Evolutionary conservation across 2,888 invertebrate genomes (phyloP).

Genomic region (Ptychoptera contaminata): DNA sequence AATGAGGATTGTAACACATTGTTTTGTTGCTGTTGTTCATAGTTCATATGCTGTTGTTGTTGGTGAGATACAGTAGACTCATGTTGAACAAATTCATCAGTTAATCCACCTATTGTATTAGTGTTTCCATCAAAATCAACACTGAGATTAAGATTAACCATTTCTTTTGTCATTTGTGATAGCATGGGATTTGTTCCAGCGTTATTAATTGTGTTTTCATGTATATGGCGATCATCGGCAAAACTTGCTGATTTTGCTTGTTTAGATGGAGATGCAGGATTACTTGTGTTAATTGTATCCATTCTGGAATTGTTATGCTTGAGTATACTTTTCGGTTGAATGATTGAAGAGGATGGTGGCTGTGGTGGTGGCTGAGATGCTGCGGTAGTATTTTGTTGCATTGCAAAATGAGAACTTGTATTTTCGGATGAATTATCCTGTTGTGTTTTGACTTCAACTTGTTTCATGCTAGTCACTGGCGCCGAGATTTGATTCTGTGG

Average conservation of each 20-base stretch:
- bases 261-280: conserved; percentile 27
- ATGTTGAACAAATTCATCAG: not conserved
- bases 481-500: conserved; percentile 29
- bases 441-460: conserved; percentile 24
- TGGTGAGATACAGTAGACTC: too few relatives aligned
- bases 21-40: conserved; percentile 4
- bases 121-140: conserved; percentile 11
- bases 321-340: conserved; percentile 30
- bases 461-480: conserved; percentile 29
- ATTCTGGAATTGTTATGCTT: conserved; percentile 25
- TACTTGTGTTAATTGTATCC: conserved; percentile 15
- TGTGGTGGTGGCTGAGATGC: conserved; percentile 12
- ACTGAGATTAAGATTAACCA: conserved; percentile 19
- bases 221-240: conserved; percentile 25
- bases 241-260: conserved; percentile 29
- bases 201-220: conserved; percentile 5
- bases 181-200: conserved; percentile 22
- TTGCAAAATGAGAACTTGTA: not conserved
- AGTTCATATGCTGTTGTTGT: not conserved
- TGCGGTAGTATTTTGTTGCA: not conserved
- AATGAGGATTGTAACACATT: conserved; percentile 17
- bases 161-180: conserved; percentile 22
- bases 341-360: conserved; percentile 12
- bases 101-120: conserved; percentile 2
- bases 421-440: not conserved